These are phyloP conservation scores for Nomada flava DNA, from an alignment of 2,888 invertebrate species.

Conservation along the genomic window DNA sequence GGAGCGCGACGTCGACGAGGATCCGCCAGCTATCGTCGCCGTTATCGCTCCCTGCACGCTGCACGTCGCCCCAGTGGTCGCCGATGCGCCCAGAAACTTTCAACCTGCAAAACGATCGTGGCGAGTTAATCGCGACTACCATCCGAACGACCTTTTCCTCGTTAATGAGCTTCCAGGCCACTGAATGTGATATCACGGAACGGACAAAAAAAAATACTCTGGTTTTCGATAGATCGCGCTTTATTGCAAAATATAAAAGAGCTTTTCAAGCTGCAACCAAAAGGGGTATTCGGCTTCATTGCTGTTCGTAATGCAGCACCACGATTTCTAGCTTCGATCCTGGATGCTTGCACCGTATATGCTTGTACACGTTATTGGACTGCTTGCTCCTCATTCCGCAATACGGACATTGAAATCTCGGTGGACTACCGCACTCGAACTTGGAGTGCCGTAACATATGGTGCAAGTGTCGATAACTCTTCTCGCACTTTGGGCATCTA, in stretches of 20 bases:
- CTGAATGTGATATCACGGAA: no score
- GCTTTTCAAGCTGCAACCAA: neutral
- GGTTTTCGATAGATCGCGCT: neutral
- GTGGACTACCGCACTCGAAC: slow-evolving; percentile 82
- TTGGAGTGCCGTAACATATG: slow-evolving; percentile 79
- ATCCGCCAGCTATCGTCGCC: neutral
- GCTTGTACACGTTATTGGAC: slow-evolving; percentile 74
- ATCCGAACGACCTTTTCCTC: no score
- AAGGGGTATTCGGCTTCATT: neutral
- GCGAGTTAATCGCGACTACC: slow-evolving; percentile 7
- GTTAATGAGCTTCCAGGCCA: no score
- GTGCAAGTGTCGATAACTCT: slow-evolving; percentile 73
- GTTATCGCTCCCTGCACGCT: neutral
- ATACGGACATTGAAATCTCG: slow-evolving; percentile 78
- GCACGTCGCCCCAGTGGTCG: neutral
- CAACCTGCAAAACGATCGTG: slow-evolving; percentile 31
- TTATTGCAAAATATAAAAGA: slow-evolving; percentile 9
- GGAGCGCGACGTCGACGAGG: slow-evolving; percentile 1
- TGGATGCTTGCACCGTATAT: slow-evolving; percentile 73
- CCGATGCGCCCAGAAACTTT: slow-evolving; percentile 6
- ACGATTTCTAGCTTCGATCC: slow-evolving; percentile 55
- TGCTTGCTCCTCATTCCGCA: slow-evolving; percentile 75
- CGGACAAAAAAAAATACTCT: neutral
- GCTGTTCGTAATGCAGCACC: slow-evolving; percentile 44
- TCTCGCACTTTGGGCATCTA: slow-evolving; percentile 74